phyloP scores from a whole-genome alignment of 2,797 vertebrate genomes.

The Liasis olivaceus region DNA sequence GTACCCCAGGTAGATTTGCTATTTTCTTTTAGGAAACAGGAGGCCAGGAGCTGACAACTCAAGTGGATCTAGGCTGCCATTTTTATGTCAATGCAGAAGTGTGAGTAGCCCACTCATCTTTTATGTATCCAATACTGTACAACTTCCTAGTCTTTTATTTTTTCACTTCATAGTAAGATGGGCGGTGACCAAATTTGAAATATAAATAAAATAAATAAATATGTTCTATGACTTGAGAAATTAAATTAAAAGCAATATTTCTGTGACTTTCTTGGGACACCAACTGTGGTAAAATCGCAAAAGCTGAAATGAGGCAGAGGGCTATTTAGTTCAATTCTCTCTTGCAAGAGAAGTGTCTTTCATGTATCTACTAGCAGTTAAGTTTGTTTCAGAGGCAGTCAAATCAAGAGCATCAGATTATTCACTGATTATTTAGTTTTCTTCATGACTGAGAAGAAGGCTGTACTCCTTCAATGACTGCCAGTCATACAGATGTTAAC shows the following conservation, averaged over 20 bases:
- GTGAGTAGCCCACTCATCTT: conserved; percentile 71
- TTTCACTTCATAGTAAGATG: no score
- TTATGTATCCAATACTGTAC: neutral
- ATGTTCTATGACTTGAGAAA: neutral
- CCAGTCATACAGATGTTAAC: neutral
- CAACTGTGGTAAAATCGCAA: neutral
- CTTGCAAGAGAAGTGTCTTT: neutral
- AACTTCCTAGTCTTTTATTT: neutral
- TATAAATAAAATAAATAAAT: no score
- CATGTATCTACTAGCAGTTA: neutral
- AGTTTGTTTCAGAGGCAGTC: neutral
- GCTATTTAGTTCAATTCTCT: neutral
- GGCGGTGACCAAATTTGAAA: no score
- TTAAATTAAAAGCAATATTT: neutral
- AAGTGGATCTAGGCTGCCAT: conserved; percentile 89
- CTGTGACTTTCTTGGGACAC: neutral
- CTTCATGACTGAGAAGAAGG: neutral
- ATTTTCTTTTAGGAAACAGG: conserved; percentile 74
- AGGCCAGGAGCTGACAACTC: conserved; percentile 78
- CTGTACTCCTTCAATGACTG: neutral
- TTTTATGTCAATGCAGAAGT: conserved; percentile 89
- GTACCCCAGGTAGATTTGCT: neutral
- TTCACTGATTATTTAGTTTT: neutral
- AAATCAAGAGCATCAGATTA: neutral
- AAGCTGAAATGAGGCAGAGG: neutral